Base-by-base conservation (phyloP, 2,797 vertebrate species). In the Anolis apletophallus region DNA sequence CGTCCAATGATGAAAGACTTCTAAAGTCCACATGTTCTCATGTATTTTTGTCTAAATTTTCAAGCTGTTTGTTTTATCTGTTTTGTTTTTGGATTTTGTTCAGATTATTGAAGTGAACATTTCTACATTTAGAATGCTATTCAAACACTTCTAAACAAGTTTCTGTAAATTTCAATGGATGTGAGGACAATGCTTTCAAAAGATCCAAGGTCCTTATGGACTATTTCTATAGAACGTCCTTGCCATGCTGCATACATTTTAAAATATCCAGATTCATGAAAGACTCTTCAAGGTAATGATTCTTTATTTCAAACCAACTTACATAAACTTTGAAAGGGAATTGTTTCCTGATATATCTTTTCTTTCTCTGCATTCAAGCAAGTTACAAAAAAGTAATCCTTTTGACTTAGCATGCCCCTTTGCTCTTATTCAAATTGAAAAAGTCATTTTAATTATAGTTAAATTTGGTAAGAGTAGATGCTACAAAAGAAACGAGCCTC, bases 391-490 rank as follows among this genome's bases (percentile, higher is more conserved):
- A 54, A 67, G 6, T 75, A 1, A 14, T 52, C 12, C 2, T 0
- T 89, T 84, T 84, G 86, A 87, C 9, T 68, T 83, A 54, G 12
- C 34, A 85, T 4, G 67, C 52, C 73, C 86, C 92, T 92, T 46
- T 57, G 12, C 29, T 85, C n/a, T 90, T 71, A 21, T 83, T 80
- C 87, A 55, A 81, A 75, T 34, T 29, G 23, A 64, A 61, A 29
- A 3, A 64, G 88, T 87, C 74, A 59, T 92, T 85, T 46, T 82
- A 72, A 76, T 92, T 83, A n/a, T 55, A 80, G n/a, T 78, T 76
- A 23, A 21, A 84, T 9, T 5, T n/a, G 83, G 13, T 34, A 90
- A 87, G 64, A 90, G 79, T 3, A 73, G 89, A 85, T 68, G 17
- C 85, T 87, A 26, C 23, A 86, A 80, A 85, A 69, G 68, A 67